A percentile compares a stretch with the other conserved stretches of the same genome.
Evolutionary conservation across 2,888 invertebrate genomes (phyloP).

Genomic region (Rotaria sp.): DNA sequence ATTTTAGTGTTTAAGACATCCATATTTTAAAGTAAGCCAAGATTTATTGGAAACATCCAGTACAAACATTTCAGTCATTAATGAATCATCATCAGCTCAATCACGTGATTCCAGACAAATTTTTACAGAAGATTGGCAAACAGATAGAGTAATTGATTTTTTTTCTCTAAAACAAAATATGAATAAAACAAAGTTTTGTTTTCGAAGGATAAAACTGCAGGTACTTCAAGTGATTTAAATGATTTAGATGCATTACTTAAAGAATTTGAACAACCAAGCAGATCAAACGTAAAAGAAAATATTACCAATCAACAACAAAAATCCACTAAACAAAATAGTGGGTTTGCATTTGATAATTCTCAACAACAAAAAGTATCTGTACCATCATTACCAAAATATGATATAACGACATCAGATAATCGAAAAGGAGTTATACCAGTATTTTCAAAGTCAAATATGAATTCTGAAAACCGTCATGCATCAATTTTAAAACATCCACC

Average conservation of each 20-base stretch:
- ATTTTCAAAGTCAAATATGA: neutral
- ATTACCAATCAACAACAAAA: neutral
- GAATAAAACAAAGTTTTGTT: neutral
- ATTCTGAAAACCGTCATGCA: neutral
- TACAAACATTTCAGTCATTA: neutral
- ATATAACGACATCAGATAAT: neutral
- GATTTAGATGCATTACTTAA: constrained; percentile 23
- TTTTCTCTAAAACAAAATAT: neutral
- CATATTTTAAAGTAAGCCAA: constrained; percentile 36
- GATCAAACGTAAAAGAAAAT: neutral
- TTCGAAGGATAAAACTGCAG: neutral
- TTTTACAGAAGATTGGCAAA: neutral
- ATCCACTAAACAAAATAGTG: neutral
- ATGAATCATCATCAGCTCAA: constrained; percentile 12
- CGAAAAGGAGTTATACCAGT: neutral
- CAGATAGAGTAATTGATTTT: neutral
- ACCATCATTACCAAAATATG: neutral
- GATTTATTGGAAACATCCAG: neutral
- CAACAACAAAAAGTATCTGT: neutral
- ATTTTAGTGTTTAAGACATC: constrained; percentile 35
- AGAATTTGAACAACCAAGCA: neutral
- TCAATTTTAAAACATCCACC: neutral
- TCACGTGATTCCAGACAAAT: neutral
- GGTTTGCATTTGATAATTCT: neutral
- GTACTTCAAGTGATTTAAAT: neutral